phyloP scores from a whole-genome alignment of 2,888 invertebrate genomes.

The Aplocera efformata region DNA sequence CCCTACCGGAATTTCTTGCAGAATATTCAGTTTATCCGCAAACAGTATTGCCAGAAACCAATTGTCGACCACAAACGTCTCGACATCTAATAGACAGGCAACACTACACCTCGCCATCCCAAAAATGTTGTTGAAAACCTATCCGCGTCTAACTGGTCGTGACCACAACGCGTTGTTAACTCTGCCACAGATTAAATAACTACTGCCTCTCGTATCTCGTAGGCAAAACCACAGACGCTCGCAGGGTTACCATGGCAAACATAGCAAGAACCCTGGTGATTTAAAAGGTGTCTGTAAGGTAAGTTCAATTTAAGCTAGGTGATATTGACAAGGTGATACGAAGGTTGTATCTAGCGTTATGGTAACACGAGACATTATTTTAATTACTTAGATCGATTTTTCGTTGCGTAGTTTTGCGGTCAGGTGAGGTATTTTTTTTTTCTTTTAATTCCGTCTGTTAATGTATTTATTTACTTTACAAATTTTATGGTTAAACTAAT shows the following conservation, averaged over 20 bases:
- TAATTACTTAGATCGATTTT: constrained; percentile 18
- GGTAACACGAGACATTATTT: constrained; percentile 24
- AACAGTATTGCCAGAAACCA: constrained; percentile 20
- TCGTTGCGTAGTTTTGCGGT: constrained; percentile 24
- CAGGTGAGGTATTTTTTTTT: constrained; percentile 12
- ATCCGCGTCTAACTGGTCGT: constrained; percentile 56
- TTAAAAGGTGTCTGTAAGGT: constrained; percentile 11
- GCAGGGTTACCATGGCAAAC: constrained; percentile 8
- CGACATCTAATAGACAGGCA: constrained; percentile 35
- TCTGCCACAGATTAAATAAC: too few relatives aligned
- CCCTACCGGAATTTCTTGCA: neutral
- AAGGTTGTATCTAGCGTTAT: constrained; percentile 24
- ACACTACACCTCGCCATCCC: constrained; percentile 53
- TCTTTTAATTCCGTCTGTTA: too few relatives aligned
- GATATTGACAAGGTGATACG: constrained; percentile 22
- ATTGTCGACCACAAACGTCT: constrained; percentile 36
- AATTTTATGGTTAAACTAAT: too few relatives aligned
- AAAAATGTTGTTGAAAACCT: constrained; percentile 59
- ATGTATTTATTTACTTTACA: too few relatives aligned
- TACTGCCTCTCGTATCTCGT: constrained; percentile 41
- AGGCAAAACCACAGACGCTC: constrained; percentile 28
- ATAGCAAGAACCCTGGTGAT: constrained; percentile 14
- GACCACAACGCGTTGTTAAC: constrained; percentile 49
- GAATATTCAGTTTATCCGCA: too few relatives aligned
- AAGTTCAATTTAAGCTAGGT: constrained; percentile 18